Evolutionary conservation across 2,797 vertebrate genomes (phyloP), one percentile per base, ranked within the genome.

Genomic region (Helarctos malayanus): DNA sequence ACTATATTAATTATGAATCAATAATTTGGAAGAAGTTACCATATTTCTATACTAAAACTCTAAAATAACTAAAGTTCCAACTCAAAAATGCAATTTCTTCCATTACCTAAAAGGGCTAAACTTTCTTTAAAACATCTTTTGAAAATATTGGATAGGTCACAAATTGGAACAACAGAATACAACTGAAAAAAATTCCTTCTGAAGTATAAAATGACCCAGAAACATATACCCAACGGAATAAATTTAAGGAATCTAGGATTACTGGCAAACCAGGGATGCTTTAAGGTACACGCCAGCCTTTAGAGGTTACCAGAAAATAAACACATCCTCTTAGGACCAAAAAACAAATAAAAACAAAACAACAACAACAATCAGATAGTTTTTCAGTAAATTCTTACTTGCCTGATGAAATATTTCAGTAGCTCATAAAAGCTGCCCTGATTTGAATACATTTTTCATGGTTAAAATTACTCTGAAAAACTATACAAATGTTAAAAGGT

Each of bases 41-140:
- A 7, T 63, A 61, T 59, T 90, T 96, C 21, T 80, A n/a, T 90
- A 94, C 45, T 69, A 79, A 83, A 84, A 7, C 15, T 90, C 47
- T 87, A 97, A 82, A 92, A 80, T 57, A 80, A 91, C 12, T 19
- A 78, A 69, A 84, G 49, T 71, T 79, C 71, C 47, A 79, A 75
- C 52, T 96, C 83, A 91, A 35, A 56, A 97, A 81, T 85, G 68
- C 25, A 49, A 88, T 92, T 71, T 95, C n/a, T 92, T 79, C 81
- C 9, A 79, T 47, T n/a, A 91, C 21, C n/a, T 76, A 35, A 1
- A 65, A 81, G 12, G 59, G 47, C 75, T 76, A 81, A 93, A n/a
- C 21, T 49, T 95, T 88, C 35, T 69, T 75, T 47, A 95, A 91
- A 93, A 47, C 2, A 56, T 2, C 38, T 78, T 57, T 86, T 78